Conservation (phyloP, 2,888 invertebrate genomes). For the Lymantria dispar region DNA sequence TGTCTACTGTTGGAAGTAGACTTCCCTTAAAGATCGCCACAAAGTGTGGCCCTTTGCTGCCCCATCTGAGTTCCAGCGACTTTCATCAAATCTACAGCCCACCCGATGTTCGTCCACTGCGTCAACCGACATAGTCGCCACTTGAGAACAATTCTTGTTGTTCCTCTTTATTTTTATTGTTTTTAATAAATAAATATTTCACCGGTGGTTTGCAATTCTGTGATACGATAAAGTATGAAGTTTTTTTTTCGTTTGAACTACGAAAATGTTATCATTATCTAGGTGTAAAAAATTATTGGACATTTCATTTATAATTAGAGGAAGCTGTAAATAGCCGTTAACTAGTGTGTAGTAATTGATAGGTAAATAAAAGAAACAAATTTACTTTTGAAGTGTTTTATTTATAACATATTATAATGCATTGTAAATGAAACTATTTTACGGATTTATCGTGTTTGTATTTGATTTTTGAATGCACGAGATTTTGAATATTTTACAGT, state of each 20-base stretch:
- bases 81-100: too few species aligned
- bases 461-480: too few species aligned
- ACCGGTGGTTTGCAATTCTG: slow-evolving; percentile 27
- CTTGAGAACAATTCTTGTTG: too few species aligned
- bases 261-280: slow-evolving; percentile 6
- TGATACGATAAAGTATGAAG: slow-evolving; percentile 34
- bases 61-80: too few species aligned
- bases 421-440: too few species aligned
- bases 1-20: too few species aligned
- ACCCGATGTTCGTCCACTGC: too few species aligned
- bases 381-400: not conserved
- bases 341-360: slow-evolving; percentile 75
- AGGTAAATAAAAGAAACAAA: slow-evolving; percentile 52
- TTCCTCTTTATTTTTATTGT: slow-evolving; percentile 15
- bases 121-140: too few species aligned
- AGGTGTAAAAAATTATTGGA: slow-evolving; percentile 26
- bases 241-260: slow-evolving; percentile 5
- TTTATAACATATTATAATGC: not conserved
- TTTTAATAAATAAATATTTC: slow-evolving; percentile 23
- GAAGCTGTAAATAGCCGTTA: slow-evolving; percentile 76
- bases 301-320: slow-evolving; percentile 19
- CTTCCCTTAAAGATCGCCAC: too few species aligned
- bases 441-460: too few species aligned
- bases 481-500: too few species aligned
- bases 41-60: too few species aligned